Conservation (phyloP, 2,888 invertebrate genomes). For the Gordius sp. region DNA sequence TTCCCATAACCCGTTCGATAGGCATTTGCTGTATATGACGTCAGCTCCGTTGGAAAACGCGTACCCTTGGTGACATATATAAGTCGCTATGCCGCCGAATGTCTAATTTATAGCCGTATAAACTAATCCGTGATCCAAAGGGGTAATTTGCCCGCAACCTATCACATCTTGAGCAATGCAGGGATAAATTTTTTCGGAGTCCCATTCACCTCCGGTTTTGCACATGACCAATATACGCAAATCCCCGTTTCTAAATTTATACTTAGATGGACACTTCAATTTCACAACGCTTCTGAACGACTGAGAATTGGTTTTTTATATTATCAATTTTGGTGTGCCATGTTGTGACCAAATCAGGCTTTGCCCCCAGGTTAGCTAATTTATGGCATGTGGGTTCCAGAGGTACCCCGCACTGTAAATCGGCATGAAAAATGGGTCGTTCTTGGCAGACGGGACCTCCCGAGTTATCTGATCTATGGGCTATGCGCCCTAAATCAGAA, state of each 20-base stretch:
- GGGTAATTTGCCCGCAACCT: constrained; percentile 2
- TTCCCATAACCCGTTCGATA: neutral
- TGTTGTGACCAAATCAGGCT: no score
- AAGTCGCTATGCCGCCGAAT: constrained; percentile 59
- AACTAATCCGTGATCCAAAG: neutral
- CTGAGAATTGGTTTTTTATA: no score
- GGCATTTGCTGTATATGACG: neutral
- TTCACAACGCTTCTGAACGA: constrained; percentile 7
- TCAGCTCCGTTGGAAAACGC: constrained; percentile 55
- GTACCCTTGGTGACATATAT: constrained; percentile 70
- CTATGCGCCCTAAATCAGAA: no score
- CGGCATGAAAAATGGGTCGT: no score
- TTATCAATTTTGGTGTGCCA: no score
- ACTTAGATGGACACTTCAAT: neutral
- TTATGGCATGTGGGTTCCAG: no score
- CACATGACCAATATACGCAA: neutral
- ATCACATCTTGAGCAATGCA: constrained; percentile 5
- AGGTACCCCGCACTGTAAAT: no score
- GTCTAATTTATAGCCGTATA: constrained; percentile 37
- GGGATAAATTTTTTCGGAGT: neutral
- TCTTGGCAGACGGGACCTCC: no score
- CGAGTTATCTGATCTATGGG: no score
- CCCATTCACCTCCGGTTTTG: constrained; percentile 11
- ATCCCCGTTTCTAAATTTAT: constrained; percentile 2
- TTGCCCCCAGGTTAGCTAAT: no score